These are phyloP conservation scores for Sylvilagus bachmani DNA, from an alignment of 2,113 vertebrate species.

Conservation along the genomic window DNA sequence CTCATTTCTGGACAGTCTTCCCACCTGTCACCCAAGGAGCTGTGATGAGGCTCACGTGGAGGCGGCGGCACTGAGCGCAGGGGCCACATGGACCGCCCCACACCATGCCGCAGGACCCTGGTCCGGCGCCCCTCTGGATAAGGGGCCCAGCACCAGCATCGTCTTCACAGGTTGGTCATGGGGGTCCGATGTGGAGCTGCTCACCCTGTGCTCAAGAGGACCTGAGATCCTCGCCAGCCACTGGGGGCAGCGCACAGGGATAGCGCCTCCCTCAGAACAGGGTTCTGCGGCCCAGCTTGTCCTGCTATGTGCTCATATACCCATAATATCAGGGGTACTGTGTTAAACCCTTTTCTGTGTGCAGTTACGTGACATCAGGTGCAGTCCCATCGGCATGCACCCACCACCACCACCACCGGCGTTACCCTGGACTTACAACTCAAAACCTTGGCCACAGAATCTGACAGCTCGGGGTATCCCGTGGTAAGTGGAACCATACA, in stretches of 20 bases:
- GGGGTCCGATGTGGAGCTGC: background rate
- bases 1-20: no score
- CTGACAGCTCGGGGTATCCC: background rate
- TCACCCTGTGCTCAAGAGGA: rapidly evolving
- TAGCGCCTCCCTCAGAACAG: no score
- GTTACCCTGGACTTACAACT: no score
- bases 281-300: background rate
- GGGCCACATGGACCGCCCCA: no score
- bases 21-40: background rate
- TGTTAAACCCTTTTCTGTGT: background rate
- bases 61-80: background rate
- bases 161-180: rapidly evolving
- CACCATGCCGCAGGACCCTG: background rate
- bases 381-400: rapidly evolving
- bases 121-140: background rate
- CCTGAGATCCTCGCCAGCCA: background rate
- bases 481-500: no score
- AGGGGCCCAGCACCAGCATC: background rate
- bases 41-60: background rate
- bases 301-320: background rate
- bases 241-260: rapidly evolving
- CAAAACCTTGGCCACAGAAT: background rate
- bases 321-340: background rate
- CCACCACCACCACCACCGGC: background rate
- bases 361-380: no score